Conservation (phyloP, 2,113 vertebrate genomes). For the Megaceryle maxima region DNA sequence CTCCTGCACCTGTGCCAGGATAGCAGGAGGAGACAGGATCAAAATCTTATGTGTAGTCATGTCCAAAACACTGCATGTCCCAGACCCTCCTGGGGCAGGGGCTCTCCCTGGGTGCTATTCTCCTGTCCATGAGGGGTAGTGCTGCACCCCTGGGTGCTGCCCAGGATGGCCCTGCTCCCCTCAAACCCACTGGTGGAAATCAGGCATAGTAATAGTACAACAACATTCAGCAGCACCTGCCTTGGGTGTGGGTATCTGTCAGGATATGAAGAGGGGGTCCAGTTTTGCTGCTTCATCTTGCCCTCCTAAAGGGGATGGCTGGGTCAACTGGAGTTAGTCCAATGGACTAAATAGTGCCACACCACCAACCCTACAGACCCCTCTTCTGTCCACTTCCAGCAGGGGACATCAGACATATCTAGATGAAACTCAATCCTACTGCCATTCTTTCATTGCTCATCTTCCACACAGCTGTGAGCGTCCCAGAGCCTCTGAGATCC, state of each 20-base stretch:
- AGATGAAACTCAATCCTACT: neutral
- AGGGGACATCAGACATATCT: accelerated
- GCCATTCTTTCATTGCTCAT: neutral
- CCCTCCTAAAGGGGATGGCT: neutral
- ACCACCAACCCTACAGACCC: accelerated
- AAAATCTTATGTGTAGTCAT: neutral
- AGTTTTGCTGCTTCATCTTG: neutral
- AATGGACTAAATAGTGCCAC: accelerated
- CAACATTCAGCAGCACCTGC: neutral
- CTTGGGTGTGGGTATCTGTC: neutral
- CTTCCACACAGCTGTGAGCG: neutral
- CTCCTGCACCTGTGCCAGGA: neutral
- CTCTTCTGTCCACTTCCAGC: neutral
- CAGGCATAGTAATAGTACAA: neutral
- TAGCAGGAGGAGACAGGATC: neutral
- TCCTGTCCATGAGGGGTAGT: neutral
- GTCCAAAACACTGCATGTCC: neutral
- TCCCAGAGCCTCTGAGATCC: neutral
- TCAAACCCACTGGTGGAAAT: accelerated
- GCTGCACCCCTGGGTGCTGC: neutral
- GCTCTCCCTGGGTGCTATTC: accelerated
- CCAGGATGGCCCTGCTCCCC: neutral
- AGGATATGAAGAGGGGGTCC: accelerated
- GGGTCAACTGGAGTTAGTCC: neutral
- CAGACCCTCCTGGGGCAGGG: neutral